These are phyloP conservation scores for Lycaena phlaeas DNA, from an alignment of 2,888 invertebrate species.

Conservation along the genomic window DNA sequence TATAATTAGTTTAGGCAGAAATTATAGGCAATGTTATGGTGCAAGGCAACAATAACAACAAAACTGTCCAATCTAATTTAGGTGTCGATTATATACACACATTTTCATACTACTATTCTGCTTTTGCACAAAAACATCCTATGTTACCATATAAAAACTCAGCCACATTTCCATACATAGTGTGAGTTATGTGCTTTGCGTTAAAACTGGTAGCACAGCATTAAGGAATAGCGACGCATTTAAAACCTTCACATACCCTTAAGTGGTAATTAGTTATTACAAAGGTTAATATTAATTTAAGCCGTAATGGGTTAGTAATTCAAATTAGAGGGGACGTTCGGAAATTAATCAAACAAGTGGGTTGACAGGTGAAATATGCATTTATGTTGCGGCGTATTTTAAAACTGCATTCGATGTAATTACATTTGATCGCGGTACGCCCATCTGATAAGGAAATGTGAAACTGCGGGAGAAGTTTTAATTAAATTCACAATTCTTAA, in stretches of 20 bases:
- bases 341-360: conserved; percentile 18
- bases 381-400: conserved; percentile 44
- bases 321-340: conserved; percentile 9
- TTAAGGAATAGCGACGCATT: conserved; percentile 1
- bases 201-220: conserved; percentile 5
- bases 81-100: too few relatives aligned
- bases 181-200: too few relatives aligned
- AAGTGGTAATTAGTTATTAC: conserved; percentile 1
- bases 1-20: too few relatives aligned
- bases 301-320: conserved; percentile 6
- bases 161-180: too few relatives aligned
- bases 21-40: too few relatives aligned
- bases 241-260: conserved; percentile 4
- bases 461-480: conserved; percentile 51
- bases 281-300: conserved; percentile 9
- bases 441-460: conserved; percentile 57
- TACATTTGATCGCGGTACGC: conserved; percentile 53
- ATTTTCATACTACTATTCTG: too few relatives aligned
- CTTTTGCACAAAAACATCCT: too few relatives aligned
- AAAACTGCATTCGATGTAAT: conserved; percentile 49
- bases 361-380: conserved; percentile 27
- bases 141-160: too few relatives aligned
- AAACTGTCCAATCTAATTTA: too few relatives aligned
- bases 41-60: too few relatives aligned
- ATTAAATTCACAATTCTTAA: conserved; percentile 51